Evolutionary conservation across 2,797 vertebrate genomes (phyloP), one percentile per base, ranked within the genome.

Genomic region (Melanotaenia boesemani): DNA sequence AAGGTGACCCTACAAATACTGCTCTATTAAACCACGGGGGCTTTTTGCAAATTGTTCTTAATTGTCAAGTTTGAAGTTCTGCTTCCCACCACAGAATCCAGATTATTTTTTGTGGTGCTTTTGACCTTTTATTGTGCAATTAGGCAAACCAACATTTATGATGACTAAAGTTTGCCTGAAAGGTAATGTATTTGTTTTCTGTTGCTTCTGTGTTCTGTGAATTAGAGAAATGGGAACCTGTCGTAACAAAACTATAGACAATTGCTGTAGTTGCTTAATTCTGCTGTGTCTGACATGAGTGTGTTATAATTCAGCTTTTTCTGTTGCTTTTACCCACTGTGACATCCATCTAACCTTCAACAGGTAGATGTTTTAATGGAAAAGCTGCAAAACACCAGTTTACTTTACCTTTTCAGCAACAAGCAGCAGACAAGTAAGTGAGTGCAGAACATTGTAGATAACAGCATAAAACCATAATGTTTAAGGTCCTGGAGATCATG

Each of bases 21-120:
- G 28, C 4, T 2, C 4, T 46, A 20, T 22, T 7, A 52, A 52
- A 52, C 8, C 20, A 11, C 22, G n/a, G 48, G n/a, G 52, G n/a
- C 20, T 20, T 13, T 11, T 20, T 59, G 46, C 62, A 71, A 80
- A 72, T 67, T 50, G 48, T 37, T 16, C 67, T 61, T 50, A 65
- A 60, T 54, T 41, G 30, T 63, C 4, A 44, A 62, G 37, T 58
- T 59, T 67, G 59, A 59, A 16, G 16, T 20, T 46, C 18, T 46
- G 18, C 44, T 46, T 20, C 44, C 41, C 1, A 12, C 2, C 13
- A 15, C 10, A 41, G 39, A 41, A 20, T 46, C 18, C 44, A 46
- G 44, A 18, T 13, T 7, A 7, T 46, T 13, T 41, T 41, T 4
- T 10, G 8, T 41, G 13, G 12, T 41, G 39, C 18, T 46, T 4